Conservation (phyloP, 2,797 vertebrate species). For the Anguilla megastoma region DNA sequence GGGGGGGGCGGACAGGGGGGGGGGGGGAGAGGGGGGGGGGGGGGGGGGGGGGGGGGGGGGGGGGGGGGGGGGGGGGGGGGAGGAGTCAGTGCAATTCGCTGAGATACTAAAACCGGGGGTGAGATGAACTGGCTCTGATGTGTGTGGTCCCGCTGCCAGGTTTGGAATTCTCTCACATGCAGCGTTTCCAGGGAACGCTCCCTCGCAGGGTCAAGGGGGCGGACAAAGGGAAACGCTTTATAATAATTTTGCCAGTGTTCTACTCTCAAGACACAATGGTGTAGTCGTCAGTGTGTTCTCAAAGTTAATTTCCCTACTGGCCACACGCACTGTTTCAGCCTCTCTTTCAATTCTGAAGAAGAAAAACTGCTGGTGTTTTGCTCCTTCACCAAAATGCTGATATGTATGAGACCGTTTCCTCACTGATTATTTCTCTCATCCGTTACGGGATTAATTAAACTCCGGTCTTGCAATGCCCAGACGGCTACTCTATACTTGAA, state of each 20-base stretch:
- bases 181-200: slow-evolving; percentile 60
- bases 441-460: slow-evolving; percentile 81
- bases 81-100: slow-evolving; percentile 26
- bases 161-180: slow-evolving; percentile 52
- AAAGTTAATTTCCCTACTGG: slow-evolving; percentile 75
- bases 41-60: slow-evolving; percentile 17
- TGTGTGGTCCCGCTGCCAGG: slow-evolving; percentile 28
- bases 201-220: slow-evolving; percentile 53
- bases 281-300: slow-evolving; percentile 71
- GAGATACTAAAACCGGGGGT: neutral
- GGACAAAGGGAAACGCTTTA: slow-evolving; percentile 58
- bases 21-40: too few species aligned
- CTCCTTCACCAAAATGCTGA: slow-evolving; percentile 71
- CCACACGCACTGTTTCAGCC: slow-evolving; percentile 69
- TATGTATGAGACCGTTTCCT: slow-evolving; percentile 74
- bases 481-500: slow-evolving; percentile 76
- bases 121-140: slow-evolving; percentile 26
- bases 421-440: slow-evolving; percentile 64
- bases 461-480: slow-evolving; percentile 75
- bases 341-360: slow-evolving; percentile 52
- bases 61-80: neutral
- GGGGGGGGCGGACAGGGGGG: too few species aligned
- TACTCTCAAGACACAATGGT: slow-evolving; percentile 68
- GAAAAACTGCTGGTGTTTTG: slow-evolving; percentile 34
- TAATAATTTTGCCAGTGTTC: slow-evolving; percentile 53